Evolutionary conservation across 1,140 invertebrate genomes (phyloP).

Genomic region (Maniola jurtina): DNA sequence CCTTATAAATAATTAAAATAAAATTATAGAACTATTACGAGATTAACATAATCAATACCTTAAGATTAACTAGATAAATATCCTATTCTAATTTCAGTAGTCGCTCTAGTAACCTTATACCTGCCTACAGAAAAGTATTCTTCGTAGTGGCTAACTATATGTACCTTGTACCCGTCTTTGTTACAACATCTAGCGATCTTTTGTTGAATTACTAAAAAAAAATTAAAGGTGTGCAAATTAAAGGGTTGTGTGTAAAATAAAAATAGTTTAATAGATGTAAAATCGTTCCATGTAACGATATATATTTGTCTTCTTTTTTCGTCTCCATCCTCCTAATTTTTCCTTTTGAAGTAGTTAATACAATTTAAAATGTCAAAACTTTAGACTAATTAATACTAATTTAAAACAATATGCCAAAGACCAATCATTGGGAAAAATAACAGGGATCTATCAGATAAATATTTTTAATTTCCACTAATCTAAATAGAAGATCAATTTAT

Average conservation of each 20-base stretch:
- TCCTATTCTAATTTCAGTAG: conserved; percentile 70
- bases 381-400: conserved; percentile 50
- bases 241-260: conserved; percentile 78
- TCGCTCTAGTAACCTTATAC: conserved; percentile 59
- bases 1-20: conserved; percentile 73
- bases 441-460: conserved; percentile 66
- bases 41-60: conserved; percentile 75
- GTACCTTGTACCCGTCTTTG: conserved; percentile 35
- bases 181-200: conserved; percentile 46
- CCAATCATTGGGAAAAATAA: conserved; percentile 71
- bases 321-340: conserved; percentile 49
- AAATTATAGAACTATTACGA: conserved; percentile 70
- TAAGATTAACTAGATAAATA: conserved; percentile 66
- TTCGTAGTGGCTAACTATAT: conserved; percentile 39
- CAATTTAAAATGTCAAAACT: conserved; percentile 30
- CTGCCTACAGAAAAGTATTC: conserved; percentile 47
- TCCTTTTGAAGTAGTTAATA: conserved; percentile 19
- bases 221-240: conserved; percentile 76
- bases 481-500: conserved; percentile 53
- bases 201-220: conserved; percentile 53
- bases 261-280: conserved; percentile 73
- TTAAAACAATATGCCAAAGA: conserved; percentile 70
- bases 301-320: conserved; percentile 50
- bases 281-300: conserved; percentile 60
- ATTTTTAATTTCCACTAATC: conserved; percentile 60